Percentiles rank a stretch among this genome's conserved stretches.
Conservation (phyloP, 2,888 invertebrate genomes). For the Eledona agricola region DNA sequence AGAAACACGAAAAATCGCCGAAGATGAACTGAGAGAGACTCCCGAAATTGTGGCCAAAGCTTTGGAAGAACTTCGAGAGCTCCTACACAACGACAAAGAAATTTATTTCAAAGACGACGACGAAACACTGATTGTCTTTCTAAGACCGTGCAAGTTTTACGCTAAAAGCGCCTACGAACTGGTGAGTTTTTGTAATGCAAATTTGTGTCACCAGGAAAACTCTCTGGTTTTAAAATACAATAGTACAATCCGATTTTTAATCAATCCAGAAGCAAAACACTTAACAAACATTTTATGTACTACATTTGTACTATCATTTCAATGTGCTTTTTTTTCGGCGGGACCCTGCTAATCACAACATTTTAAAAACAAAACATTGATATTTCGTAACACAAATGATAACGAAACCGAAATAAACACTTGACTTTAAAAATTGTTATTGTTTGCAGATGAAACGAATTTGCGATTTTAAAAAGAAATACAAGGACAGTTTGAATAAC, state of each 20-base stretch:
- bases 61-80: conserved; percentile 68
- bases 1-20: conserved; percentile 69
- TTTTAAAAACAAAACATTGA: too few relatives aligned
- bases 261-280: too few relatives aligned
- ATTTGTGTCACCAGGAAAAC: not conserved
- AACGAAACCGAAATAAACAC: not conserved
- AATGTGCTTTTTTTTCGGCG: too few relatives aligned
- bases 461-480: conserved; percentile 78
- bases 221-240: not conserved
- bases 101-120: conserved; percentile 79
- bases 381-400: not conserved
- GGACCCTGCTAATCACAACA: too few relatives aligned
- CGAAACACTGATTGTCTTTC: conserved; percentile 78
- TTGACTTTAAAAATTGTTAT: conserved; percentile 24
- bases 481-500: conserved; percentile 71
- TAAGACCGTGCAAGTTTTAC: conserved; percentile 85
- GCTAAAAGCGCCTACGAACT: conserved; percentile 81
- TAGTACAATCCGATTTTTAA: too few relatives aligned
- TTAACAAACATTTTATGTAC: too few relatives aligned
- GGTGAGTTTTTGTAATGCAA: conserved; percentile 65
- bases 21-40: conserved; percentile 74
- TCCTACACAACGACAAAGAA: conserved; percentile 66
- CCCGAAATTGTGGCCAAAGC: conserved; percentile 72
- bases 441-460: conserved; percentile 75
- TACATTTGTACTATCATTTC: too few relatives aligned